A percentile compares a stretch with the other conserved stretches of the same genome.
Conservation (phyloP, 2,888 invertebrate genomes). For the Apamea anceps region DNA sequence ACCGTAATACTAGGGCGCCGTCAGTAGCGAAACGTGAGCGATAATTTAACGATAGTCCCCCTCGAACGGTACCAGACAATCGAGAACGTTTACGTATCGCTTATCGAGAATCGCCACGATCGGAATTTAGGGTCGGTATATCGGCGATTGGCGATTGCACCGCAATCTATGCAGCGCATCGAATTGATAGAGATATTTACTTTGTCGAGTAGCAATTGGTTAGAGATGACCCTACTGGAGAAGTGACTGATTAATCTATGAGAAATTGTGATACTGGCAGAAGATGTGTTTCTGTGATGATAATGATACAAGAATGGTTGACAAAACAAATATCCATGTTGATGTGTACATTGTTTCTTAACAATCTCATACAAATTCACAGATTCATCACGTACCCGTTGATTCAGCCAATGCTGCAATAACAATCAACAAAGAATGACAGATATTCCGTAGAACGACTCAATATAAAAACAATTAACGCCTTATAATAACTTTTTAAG, state of each 20-base stretch:
- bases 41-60: slow-evolving; percentile 86
- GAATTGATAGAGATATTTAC: slow-evolving; percentile 75
- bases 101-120: slow-evolving; percentile 86
- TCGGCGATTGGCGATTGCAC: slow-evolving; percentile 65
- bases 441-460: slow-evolving; percentile 13
- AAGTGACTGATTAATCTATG: slow-evolving; percentile 30
- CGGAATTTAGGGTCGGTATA: slow-evolving; percentile 84
- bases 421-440: slow-evolving; percentile 46
- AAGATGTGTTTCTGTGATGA: not conserved
- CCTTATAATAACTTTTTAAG: slow-evolving; percentile 29
- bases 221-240: slow-evolving; percentile 45
- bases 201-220: slow-evolving; percentile 60
- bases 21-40: slow-evolving; percentile 89
- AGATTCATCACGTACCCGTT: slow-evolving; percentile 20
- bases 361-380: slow-evolving; percentile 29
- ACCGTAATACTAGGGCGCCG: slow-evolving; percentile 80
- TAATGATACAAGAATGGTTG: not conserved
- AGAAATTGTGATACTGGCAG: slow-evolving; percentile 3
- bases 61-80: slow-evolving; percentile 84
- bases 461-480: slow-evolving; percentile 54
- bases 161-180: slow-evolving; percentile 76
- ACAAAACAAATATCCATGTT: slow-evolving; percentile 9
- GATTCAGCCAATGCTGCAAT: slow-evolving; percentile 9
- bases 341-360: not conserved
- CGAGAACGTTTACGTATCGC: slow-evolving; percentile 87